Evolutionary conservation across 2,888 invertebrate genomes (phyloP).

Genomic region (Drosophila anomelani): DNA sequence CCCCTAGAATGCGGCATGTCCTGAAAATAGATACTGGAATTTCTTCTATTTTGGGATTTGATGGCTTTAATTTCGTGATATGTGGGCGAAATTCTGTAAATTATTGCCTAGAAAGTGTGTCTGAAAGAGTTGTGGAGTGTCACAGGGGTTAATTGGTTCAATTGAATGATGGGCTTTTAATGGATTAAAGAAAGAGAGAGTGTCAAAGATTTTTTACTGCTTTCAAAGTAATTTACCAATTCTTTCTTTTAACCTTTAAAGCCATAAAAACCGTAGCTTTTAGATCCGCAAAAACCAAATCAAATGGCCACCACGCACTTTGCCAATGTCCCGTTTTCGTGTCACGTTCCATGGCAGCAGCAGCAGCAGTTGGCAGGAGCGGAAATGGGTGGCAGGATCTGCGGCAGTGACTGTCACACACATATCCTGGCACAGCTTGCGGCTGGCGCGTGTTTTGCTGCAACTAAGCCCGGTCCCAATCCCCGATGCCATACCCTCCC

Average conservation of each 20-base stretch:
- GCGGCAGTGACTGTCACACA: conserved; percentile 58
- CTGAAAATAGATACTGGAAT: conserved; percentile 31
- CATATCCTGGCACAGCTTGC: conserved; percentile 70
- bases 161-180: conserved; percentile 6
- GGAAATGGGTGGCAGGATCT: conserved; percentile 22
- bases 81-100: background rate
- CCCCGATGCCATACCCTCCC: conserved; percentile 1
- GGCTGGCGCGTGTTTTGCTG: conserved; percentile 72
- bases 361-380: conserved; percentile 27
- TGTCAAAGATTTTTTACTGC: background rate
- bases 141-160: background rate
- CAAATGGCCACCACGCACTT: conserved; percentile 43
- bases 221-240: background rate
- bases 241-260: conserved; percentile 10
- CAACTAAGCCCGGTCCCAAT: conserved; percentile 2
- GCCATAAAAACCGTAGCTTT: background rate
- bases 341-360: conserved; percentile 50
- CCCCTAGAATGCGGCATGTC: conserved; percentile 25
- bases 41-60: conserved; percentile 12
- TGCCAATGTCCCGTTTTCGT: conserved; percentile 55
- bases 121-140: background rate
- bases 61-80: conserved; percentile 17
- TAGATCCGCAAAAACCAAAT: conserved; percentile 37
- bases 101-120: conserved; percentile 16
- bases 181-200: background rate